These are phyloP conservation scores for Heliconius aoede DNA, from an alignment of 2,888 invertebrate genomes.

Conservation along the genomic window DNA sequence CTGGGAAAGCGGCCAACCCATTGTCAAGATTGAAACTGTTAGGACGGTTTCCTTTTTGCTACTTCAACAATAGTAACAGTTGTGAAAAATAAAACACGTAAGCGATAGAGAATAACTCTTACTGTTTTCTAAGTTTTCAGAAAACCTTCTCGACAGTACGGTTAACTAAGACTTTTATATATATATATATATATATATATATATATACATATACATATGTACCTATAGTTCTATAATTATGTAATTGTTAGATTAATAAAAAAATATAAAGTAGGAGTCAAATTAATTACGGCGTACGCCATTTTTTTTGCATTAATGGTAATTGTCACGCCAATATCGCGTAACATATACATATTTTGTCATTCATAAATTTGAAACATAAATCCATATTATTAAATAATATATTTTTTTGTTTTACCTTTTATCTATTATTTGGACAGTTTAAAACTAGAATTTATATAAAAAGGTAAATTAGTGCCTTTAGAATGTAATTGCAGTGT, in stretches of 20 bases:
- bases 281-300: not conserved
- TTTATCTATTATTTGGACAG: too few species aligned
- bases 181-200: too few species aligned
- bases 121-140: not conserved
- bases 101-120: not conserved
- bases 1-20: constrained; percentile 22
- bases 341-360: constrained; percentile 6
- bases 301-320: not conserved
- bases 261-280: not conserved
- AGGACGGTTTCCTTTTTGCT: constrained; percentile 4
- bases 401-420: not conserved
- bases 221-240: not conserved
- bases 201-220: too few species aligned
- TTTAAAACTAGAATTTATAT: too few species aligned
- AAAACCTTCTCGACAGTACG: not conserved
- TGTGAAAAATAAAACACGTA: not conserved
- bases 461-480: not conserved
- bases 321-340: not conserved
- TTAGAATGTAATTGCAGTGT: not conserved
- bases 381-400: not conserved
- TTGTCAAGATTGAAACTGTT: constrained; percentile 13
- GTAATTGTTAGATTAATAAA: not conserved
- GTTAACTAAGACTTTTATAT: too few species aligned
- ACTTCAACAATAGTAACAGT: constrained; percentile 14
- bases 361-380: not conserved